Base-by-base conservation (phyloP, 2,797 vertebrate species). In the Platalea minor region DNA sequence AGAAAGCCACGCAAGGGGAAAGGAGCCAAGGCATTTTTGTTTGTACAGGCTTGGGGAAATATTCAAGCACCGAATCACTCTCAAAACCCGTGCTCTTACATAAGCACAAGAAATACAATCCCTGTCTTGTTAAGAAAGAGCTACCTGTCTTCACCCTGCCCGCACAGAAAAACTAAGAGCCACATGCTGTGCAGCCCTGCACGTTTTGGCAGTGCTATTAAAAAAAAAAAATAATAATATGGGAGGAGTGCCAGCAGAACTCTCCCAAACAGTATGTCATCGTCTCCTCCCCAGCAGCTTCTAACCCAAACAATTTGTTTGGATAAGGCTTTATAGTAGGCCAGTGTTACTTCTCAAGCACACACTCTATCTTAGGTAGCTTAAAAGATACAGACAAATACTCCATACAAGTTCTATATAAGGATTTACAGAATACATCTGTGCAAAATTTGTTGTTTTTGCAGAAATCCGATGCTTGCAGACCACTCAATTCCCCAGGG, bases 281-380 rank as follows among this genome's bases (percentile, higher is more conserved):
- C 94, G 50, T 41, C 95, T 89, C 86, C 92, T 95, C 72, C 94
- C 70, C 37, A 12, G 68, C 76, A 78, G 87, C 61, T 83, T 39
- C 17, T 53, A 95, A 88, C 91, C 87, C 85, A 92, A 96, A 96
- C 92, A 93, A 74, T 83, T 93, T 96, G 85, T 96, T 96, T 93
- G 91, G 60, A 75, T 68, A 93, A 77, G 82, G 64, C 48, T 89
- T 91, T 89, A 82, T 37, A 85, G 95, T 48, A 92, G 68, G 56
- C 25, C 87, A 91, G 81, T 18, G 57, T 59, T 85, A 76, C 26
- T 86, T 53, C 86, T 75, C 67, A 45, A 84, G 45, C n/a, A 8
- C 7, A 35, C 20, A 5, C 60, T 74, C 86, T 28, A 13, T 21
- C 53, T 82, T 54, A 48, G 33, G 56, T 41, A 78, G 61, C 65